phyloP scores from a whole-genome alignment of 2,888 invertebrate species.

The Hypsopygia costalis region DNA sequence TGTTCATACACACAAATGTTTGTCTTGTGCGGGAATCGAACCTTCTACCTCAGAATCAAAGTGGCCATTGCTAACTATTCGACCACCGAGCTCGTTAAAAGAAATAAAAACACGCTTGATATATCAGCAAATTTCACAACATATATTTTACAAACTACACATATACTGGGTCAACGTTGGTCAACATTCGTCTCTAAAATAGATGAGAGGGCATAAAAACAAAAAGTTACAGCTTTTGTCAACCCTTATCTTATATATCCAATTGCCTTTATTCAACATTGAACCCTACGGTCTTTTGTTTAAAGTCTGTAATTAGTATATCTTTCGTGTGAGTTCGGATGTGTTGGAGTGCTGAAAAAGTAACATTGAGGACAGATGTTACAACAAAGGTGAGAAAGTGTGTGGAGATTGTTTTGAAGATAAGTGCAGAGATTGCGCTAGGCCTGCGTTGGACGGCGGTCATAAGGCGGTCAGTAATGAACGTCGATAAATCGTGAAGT shows the following conservation, averaged over 20 bases:
- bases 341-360: conserved; percentile 16
- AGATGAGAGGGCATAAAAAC: conserved; percentile 46
- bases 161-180: conserved; percentile 40
- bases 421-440: conserved; percentile 32
- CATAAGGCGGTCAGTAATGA: conserved; percentile 34
- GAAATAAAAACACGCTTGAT: neutral
- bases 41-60: too few species aligned
- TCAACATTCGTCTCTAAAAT: conserved; percentile 36
- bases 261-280: conserved; percentile 1
- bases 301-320: neutral
- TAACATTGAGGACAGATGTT: conserved; percentile 59
- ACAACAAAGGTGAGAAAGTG: conserved; percentile 54
- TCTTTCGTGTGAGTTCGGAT: neutral
- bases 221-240: conserved; percentile 30
- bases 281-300: accelerated
- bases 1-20: too few species aligned
- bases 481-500: conserved; percentile 31
- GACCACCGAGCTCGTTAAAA: too few species aligned
- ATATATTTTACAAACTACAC: conserved; percentile 29
- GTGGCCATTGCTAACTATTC: too few species aligned
- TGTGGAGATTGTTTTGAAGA: conserved; percentile 50
- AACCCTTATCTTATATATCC: conserved; percentile 4
- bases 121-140: conserved; percentile 12
- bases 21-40: too few species aligned
- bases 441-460: conserved; percentile 20